Evolutionary conservation across 2,888 invertebrate species (phyloP).

Genomic region (Emesis furor): DNA sequence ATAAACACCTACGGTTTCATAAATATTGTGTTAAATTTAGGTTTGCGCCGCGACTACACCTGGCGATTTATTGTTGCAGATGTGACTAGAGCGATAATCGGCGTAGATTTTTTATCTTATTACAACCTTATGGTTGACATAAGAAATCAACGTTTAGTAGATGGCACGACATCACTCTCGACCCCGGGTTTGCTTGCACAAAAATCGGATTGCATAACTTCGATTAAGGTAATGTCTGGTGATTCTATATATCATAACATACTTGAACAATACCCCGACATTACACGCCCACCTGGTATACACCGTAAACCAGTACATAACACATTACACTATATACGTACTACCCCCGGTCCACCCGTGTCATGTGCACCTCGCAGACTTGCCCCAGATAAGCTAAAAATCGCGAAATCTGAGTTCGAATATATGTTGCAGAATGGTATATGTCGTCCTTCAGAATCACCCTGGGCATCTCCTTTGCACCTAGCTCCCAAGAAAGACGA

Average conservation of each 20-base stretch:
- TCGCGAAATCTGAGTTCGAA: background rate
- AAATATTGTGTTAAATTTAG: slow-evolving; percentile 45
- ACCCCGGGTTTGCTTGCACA: slow-evolving; percentile 12
- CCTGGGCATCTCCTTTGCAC: slow-evolving; percentile 62
- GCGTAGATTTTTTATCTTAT: slow-evolving; percentile 38
- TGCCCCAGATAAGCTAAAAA: slow-evolving; percentile 38
- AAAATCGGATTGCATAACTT: background rate
- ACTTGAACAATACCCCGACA: background rate
- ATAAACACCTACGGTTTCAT: slow-evolving; percentile 59
- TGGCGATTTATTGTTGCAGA: slow-evolving; percentile 70
- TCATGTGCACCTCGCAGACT: slow-evolving; percentile 51
- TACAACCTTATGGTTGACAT: slow-evolving; percentile 56
- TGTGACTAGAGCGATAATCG: slow-evolving; percentile 57
- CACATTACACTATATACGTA: slow-evolving; percentile 34
- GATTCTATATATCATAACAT: background rate
- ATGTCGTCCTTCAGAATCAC: slow-evolving; percentile 37
- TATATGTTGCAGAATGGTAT: slow-evolving; percentile 33
- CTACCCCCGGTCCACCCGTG: slow-evolving; percentile 53
- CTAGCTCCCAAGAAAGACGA: slow-evolving; percentile 33
- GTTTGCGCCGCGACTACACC: slow-evolving; percentile 60
- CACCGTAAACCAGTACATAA: background rate
- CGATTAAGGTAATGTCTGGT: background rate
- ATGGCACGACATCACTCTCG: slow-evolving; percentile 44
- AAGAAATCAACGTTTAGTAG: slow-evolving; percentile 36
- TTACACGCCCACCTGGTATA: background rate